Percentiles rank a stretch among this genome's conserved stretches.
These are phyloP conservation scores for Etheostoma spectabile DNA, from an alignment of 2,113 vertebrate genomes.

Conservation along the genomic window DNA sequence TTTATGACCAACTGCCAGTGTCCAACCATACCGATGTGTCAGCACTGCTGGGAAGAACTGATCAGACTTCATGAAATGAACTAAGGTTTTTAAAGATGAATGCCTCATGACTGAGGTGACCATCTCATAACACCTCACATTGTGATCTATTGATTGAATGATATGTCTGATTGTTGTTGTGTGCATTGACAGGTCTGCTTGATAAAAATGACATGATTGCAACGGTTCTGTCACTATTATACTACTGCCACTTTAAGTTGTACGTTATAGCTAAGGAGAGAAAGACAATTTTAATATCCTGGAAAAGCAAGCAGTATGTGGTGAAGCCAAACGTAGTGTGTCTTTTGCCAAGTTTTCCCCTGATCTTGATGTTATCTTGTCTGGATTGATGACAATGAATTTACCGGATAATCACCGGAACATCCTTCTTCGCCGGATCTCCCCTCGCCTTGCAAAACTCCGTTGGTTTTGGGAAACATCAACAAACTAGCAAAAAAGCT, in stretches of 20 bases:
- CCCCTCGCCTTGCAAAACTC: too few species aligned
- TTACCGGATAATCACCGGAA: too few species aligned
- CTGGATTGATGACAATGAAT: too few species aligned
- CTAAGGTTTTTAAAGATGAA: not conserved
- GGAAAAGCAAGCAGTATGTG: not conserved
- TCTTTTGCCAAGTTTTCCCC: not conserved
- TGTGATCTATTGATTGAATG: too few species aligned
- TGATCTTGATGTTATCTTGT: not conserved
- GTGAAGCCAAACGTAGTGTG: not conserved
- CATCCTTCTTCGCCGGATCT: too few species aligned
- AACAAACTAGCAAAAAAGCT: too few species aligned
- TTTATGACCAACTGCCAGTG: not conserved
- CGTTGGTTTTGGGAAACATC: too few species aligned
- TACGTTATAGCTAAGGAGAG: not conserved
- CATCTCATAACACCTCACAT: slow-evolving; percentile 3
- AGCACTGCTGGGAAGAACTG: not conserved
- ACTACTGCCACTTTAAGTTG: not conserved
- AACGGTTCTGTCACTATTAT: not conserved
- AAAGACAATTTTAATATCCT: not conserved
- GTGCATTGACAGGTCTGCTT: not conserved
- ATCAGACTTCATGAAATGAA: not conserved
- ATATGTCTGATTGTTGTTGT: not conserved
- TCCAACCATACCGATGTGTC: not conserved
- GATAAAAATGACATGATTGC: slow-evolving; percentile 18
- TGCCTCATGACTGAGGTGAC: not conserved